Conservation (phyloP, 2,888 invertebrate genomes). For the Chrysomela aeneicollis region DNA sequence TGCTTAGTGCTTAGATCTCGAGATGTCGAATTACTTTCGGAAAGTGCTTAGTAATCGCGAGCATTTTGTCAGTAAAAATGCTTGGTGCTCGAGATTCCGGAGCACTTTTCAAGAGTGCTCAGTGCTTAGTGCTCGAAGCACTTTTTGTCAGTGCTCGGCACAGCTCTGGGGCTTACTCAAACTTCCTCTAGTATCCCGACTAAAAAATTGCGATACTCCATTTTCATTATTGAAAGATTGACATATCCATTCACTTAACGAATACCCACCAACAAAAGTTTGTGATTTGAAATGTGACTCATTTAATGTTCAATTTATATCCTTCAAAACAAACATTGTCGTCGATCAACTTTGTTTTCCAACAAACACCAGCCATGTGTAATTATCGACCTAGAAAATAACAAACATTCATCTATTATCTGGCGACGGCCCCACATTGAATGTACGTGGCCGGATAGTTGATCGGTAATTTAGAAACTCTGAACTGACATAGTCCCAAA, state of each 20-base stretch:
- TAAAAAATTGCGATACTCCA: no score
- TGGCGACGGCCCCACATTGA: conserved; percentile 1
- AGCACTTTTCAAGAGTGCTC: conserved; percentile 1
- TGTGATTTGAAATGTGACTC: not conserved
- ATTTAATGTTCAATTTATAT: not conserved
- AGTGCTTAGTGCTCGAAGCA: conserved; percentile 7
- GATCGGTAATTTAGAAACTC: conserved; percentile 25
- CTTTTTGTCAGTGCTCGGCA: not conserved
- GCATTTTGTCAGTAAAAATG: no score
- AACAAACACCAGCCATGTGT: conserved; percentile 2
- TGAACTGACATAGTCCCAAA: conserved; percentile 1
- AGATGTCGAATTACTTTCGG: no score
- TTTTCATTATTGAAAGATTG: no score
- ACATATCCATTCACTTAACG: no score
- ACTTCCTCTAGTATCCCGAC: no score
- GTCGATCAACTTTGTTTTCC: not conserved
- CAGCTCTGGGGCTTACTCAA: no score
- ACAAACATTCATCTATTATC: conserved; percentile 1
- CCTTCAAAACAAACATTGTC: not conserved
- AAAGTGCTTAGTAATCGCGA: no score
- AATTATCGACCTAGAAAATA: conserved; percentile 4
- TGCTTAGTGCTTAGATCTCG: no score
- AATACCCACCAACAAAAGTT: no score
- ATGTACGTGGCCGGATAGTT: conserved; percentile 12
- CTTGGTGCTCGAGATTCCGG: no score